Base-by-base conservation (phyloP, 2,113 vertebrate genomes). In the Sander vitreus region DNA sequence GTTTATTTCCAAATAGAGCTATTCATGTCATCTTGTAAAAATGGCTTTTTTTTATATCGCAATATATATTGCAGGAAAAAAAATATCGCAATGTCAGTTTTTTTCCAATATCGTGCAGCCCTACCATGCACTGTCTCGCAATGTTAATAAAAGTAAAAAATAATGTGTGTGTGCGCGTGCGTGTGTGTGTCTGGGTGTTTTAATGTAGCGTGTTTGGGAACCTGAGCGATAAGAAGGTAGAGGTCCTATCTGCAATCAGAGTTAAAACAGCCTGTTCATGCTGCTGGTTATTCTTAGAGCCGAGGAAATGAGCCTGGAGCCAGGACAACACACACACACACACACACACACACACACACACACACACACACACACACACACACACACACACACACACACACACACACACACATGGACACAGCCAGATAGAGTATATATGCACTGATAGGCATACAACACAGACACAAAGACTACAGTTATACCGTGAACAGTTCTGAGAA, bases 241-340 rank as follows among this genome's bases (percentile, higher is more conserved):
- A 50, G 62, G 23, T 81, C 71, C 21, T 67, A 79, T 83, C 80
- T 76, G 21, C 13, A 55, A 80, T 83, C 80, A 75, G 23, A 36
- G 68, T 55, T 10, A 65, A 85, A 76, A 76, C 66, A 59, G 72
- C 53, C 51, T 12, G 51, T 83, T 79, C 65, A 60, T 66, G 58
- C 65, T 66, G 75, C 80, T 3, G 45, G 71, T 76, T 83, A 79
- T 86, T 80, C 76, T 73, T 50, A 80, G 80, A 71, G 54, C 21
- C 14, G 53, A 87, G 72, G 76, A 87, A 83, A 87, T 72, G 59
- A 79, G 71, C 25, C 84, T 36, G 84, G 80, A 86, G 84, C 79
- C 79, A 54, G 6, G 45, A 65, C 12, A 23, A 39, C 71, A 27
- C 45, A 67, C 55, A 62, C 57, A 30, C 23, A 54, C 66, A 55